A percentile compares a stretch with the other conserved stretches of the same genome.
Evolutionary conservation across 2,888 invertebrate genomes (phyloP).

Genomic region (Eupithecia exiguata): DNA sequence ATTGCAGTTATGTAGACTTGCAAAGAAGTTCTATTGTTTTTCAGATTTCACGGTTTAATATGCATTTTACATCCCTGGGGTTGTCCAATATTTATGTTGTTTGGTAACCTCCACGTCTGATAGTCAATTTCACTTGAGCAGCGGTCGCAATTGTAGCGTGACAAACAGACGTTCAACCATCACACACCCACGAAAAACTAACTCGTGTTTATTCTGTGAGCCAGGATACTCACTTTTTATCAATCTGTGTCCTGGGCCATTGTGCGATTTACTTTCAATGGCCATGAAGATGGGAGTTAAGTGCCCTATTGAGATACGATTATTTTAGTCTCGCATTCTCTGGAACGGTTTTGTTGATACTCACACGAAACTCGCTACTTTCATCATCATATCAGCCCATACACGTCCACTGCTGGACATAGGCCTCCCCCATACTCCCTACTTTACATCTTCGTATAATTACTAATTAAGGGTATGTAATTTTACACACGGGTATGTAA

Average conservation of each 20-base stretch:
- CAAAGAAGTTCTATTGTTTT: too few relatives aligned
- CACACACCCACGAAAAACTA: constrained; percentile 51
- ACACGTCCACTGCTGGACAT: too few relatives aligned
- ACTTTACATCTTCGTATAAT: background rate
- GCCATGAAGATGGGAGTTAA: constrained; percentile 31
- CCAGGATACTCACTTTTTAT: constrained; percentile 13
- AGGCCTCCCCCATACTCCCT: too few relatives aligned
- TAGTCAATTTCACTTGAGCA: constrained; percentile 76
- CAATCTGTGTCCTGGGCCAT: constrained; percentile 42
- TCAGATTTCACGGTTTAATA: too few relatives aligned
- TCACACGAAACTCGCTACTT: background rate
- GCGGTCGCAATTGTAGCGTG: constrained; percentile 70
- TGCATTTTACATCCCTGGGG: background rate
- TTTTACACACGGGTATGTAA: too few relatives aligned
- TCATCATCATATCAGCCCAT: too few relatives aligned
- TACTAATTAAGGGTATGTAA: background rate
- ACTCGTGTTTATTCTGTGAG: constrained; percentile 21
- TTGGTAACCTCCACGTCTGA: background rate
- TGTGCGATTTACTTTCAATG: constrained; percentile 38
- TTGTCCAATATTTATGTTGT: background rate
- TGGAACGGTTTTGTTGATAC: background rate
- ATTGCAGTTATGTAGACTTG: too few relatives aligned
- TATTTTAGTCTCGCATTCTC: constrained; percentile 19
- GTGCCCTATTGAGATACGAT: constrained; percentile 29
- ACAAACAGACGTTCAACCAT: constrained; percentile 54